Evolutionary conservation across 2,113 vertebrate genomes (phyloP).

Genomic region (Mugil cephalus): DNA sequence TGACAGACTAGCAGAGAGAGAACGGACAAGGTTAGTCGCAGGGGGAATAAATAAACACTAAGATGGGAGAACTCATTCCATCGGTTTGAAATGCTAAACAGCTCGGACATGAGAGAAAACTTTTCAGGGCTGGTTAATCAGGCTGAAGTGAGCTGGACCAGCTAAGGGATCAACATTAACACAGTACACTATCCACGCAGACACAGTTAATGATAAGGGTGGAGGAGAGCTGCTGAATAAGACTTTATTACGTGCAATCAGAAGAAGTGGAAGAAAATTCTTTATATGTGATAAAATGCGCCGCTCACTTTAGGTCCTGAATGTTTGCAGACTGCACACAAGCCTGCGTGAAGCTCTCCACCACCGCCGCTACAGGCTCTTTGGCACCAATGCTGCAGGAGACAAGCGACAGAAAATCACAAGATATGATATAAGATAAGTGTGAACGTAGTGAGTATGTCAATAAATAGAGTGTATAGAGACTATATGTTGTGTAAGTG

Average conservation of each 20-base stretch:
- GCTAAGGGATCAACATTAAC: background rate
- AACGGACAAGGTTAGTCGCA: background rate
- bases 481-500: background rate
- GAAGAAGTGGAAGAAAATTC: background rate
- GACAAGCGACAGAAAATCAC: too few relatives aligned
- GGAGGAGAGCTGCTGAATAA: background rate
- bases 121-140: too few relatives aligned
- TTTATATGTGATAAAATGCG: background rate
- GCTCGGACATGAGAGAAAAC: too few relatives aligned
- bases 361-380: conserved; percentile 38
- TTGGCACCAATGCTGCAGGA: conserved; percentile 69
- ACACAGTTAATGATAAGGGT: background rate
- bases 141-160: too few relatives aligned
- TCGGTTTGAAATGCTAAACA: too few relatives aligned
- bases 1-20: conserved; percentile 79
- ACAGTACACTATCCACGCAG: background rate
- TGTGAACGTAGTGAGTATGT: too few relatives aligned
- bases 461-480: background rate
- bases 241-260: background rate
- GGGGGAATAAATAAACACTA: background rate
- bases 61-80: too few relatives aligned
- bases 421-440: too few relatives aligned
- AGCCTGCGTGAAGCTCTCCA: conserved; percentile 63
- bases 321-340: conserved; percentile 76
- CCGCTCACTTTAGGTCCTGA: conserved; percentile 86